phyloP scores from a whole-genome alignment of 2,797 vertebrate species.

The Dallia pectoralis region DNA sequence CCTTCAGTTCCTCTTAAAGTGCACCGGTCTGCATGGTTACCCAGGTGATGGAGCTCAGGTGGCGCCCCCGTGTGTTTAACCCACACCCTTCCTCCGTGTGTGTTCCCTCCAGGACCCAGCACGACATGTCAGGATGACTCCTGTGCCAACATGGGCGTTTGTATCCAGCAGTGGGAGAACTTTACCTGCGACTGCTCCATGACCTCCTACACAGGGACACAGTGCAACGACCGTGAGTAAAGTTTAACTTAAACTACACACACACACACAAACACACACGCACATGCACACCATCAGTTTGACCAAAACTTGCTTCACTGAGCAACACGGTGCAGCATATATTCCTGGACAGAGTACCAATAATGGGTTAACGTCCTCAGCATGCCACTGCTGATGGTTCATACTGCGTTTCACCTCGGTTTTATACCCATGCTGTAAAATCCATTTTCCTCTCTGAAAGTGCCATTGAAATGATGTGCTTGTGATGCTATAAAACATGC shows the following conservation, averaged over 20 bases:
- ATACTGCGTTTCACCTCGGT: no score
- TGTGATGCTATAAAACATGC: conserved; percentile 44
- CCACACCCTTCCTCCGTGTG: conserved; percentile 24
- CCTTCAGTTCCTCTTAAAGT: conserved; percentile 29
- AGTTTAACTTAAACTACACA: neutral
- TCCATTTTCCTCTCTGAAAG: conserved; percentile 24
- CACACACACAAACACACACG: neutral
- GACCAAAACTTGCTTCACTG: conserved; percentile 78
- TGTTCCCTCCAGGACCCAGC: conserved; percentile 79
- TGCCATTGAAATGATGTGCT: conserved; percentile 23
- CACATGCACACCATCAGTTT: conserved; percentile 79
- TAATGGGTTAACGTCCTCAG: neutral
- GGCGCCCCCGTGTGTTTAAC: conserved; percentile 10
- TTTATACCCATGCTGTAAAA: neutral
- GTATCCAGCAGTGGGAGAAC: conserved; percentile 97
- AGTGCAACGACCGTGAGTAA: conserved; percentile 12
- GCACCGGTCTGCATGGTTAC: conserved; percentile 63
- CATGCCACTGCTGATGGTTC: neutral
- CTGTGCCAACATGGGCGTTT: conserved; percentile 93
- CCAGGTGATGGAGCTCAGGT: conserved; percentile 40
- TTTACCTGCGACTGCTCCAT: conserved; percentile 96
- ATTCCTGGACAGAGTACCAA: neutral
- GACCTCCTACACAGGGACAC: conserved; percentile 64
- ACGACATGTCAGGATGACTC: conserved; percentile 98
- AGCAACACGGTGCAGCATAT: neutral